Evolutionary conservation across 2,888 invertebrate species (phyloP), one percentile per base, ranked within the genome.

Genomic region (Acronicta alni): DNA sequence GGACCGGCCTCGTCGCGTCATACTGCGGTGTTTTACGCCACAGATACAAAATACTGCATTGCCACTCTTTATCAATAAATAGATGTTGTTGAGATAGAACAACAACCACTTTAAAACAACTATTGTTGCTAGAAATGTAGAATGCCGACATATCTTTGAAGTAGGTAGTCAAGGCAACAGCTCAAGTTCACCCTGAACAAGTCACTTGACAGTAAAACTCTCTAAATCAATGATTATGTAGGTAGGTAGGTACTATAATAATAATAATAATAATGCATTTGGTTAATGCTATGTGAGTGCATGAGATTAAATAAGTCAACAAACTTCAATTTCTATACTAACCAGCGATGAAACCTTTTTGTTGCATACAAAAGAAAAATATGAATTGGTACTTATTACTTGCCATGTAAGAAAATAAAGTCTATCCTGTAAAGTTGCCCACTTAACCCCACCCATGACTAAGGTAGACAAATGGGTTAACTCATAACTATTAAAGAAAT

Each of bases 31-130:
- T 77, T 84, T 85, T 77, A 63, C 75, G 73, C 64, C 61, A 66
- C 73, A 72, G 87, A 88, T 90, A 90, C 75, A 64, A 81, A 88
- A 85, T 91, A 84, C 92, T 89, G 93, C 93, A 92, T 86, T 88
- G 86, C 79, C 83, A 86, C 86, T 74, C 35, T 72, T 84, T 89
- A 91, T 89, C 88, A 80, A 80, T 76, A 70, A 67, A 67, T 62
- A 67, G 46, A 56, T 67, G 56, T 59, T 63, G 56, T 69, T 72
- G 44, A 66, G 73, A 66, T 67, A 70, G 61, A 63, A 59, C 48
- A 45, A 64, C 15, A 51, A 38, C 44, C 48, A 60, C 67, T 68
- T 60, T 23, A 45, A 0, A 52, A 54, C 54, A 53, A 63, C 54
- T 44, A 61, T 66, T 61, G 57, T 66, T 46, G 44, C 55, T 48